Conservation (phyloP, 2,888 invertebrate genomes). For the Dasypolia templi region DNA sequence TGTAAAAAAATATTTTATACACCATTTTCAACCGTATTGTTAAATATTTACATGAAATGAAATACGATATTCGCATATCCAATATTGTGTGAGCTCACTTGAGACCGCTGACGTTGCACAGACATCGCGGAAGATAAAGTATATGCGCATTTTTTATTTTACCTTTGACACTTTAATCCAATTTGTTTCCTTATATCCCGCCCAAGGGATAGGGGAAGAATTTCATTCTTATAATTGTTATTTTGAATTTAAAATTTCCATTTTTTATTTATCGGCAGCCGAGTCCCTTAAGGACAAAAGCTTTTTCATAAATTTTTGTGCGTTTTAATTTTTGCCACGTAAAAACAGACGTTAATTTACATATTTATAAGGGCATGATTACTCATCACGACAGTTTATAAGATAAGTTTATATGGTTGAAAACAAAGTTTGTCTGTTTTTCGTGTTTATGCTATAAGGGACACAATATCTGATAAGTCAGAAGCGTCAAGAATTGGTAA, state of each 20-base stretch:
- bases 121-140: conserved; percentile 83
- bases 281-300: conserved; percentile 64
- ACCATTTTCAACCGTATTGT: conserved; percentile 73
- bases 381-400: conserved; percentile 55
- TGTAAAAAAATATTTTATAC: conserved; percentile 67
- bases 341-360: conserved; percentile 62
- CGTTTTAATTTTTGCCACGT: conserved; percentile 61
- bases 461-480: conserved; percentile 23
- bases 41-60: conserved; percentile 57
- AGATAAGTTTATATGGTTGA: conserved; percentile 49
- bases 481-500: conserved; percentile 35
- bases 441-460: conserved; percentile 2
- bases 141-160: conserved; percentile 88
- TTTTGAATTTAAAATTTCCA: conserved; percentile 84
- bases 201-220: conserved; percentile 87
- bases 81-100: conserved; percentile 64
- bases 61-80: conserved; percentile 60
- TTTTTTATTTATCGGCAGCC: conserved; percentile 72
- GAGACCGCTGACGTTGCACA: conserved; percentile 81
- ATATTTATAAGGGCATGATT: conserved; percentile 61
- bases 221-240: conserved; percentile 87
- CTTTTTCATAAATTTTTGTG: conserved; percentile 67
- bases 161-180: conserved; percentile 91
- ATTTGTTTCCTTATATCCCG: conserved; percentile 88
- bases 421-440: conserved; percentile 33